These are phyloP conservation scores for Origma solitaria DNA, from an alignment of 2,113 vertebrate species.

Conservation along the genomic window DNA sequence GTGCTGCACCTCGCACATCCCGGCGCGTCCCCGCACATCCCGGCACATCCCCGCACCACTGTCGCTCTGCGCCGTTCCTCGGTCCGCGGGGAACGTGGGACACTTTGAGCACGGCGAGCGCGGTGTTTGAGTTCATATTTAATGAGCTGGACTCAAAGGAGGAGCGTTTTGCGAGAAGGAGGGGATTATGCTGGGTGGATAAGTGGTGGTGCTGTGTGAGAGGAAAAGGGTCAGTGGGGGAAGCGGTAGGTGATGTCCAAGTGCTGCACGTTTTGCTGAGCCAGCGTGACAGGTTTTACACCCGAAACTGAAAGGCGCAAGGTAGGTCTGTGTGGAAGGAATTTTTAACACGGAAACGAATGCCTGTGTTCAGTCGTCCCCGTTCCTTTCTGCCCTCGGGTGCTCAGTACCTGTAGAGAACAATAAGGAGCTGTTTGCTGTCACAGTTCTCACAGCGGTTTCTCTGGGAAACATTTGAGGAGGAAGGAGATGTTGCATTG, in stretches of 20 bases:
- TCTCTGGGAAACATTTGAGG: not conserved
- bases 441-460: not conserved
- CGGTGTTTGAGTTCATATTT: fast-evolving
- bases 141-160: not conserved
- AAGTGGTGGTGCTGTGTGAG: fast-evolving
- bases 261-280: not conserved
- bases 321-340: not conserved
- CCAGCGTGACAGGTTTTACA: not conserved
- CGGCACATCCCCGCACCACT: not conserved
- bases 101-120: not conserved
- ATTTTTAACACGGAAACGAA: not conserved
- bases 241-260: not conserved
- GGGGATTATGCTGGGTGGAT: not conserved
- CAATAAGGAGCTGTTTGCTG: not conserved
- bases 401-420: not conserved
- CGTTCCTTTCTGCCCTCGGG: not conserved
- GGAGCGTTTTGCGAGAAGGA: not conserved
- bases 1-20: fast-evolving
- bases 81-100: not conserved
- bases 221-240: not conserved
- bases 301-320: not conserved
- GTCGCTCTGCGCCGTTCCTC: not conserved
- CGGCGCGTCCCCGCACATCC: not conserved
- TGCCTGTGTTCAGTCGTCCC: not conserved
- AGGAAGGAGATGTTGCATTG: not conserved